These are phyloP conservation scores for Stramonita haemastoma DNA, from an alignment of 2,888 invertebrate genomes.

Conservation along the genomic window DNA sequence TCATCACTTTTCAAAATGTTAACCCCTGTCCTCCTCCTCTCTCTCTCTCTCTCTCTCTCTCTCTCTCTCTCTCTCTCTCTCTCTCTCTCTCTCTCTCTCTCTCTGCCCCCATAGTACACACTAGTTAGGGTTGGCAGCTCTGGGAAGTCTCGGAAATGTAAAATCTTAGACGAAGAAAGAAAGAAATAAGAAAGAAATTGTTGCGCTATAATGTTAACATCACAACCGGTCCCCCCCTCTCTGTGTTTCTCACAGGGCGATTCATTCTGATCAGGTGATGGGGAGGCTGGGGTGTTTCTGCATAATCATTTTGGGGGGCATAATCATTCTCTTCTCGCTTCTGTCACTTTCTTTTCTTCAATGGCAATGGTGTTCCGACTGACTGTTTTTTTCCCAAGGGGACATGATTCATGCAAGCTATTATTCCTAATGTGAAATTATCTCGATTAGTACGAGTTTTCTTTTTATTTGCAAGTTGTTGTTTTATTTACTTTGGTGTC, in stretches of 20 bases:
- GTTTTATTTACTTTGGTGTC: slow-evolving; percentile 5
- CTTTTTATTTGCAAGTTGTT: not conserved
- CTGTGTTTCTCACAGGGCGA: not conserved
- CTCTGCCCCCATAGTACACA: not conserved
- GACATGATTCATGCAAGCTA: not conserved
- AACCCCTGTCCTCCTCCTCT: not conserved
- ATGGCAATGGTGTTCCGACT: not conserved
- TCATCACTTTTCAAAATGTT: not conserved
- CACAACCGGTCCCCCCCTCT: too few species aligned
- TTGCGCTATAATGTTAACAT: too few species aligned
- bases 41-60: not conserved
- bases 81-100: slow-evolving; percentile 1
- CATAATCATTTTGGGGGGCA: too few species aligned
- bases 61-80: slow-evolving; percentile 1
- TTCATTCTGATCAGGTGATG: not conserved
- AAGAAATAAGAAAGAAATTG: too few species aligned
- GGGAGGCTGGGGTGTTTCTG: not conserved
- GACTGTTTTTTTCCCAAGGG: too few species aligned
- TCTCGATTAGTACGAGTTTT: not conserved
- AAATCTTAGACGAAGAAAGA: too few species aligned
- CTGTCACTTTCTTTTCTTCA: not conserved
- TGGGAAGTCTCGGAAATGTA: too few species aligned
- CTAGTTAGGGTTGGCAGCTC: too few species aligned
- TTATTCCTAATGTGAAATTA: not conserved
- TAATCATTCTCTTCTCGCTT: not conserved